Evolutionary conservation across 2,797 vertebrate species (phyloP), one percentile per base, ranked within the genome.

Genomic region (Podarcis lilfordi): DNA sequence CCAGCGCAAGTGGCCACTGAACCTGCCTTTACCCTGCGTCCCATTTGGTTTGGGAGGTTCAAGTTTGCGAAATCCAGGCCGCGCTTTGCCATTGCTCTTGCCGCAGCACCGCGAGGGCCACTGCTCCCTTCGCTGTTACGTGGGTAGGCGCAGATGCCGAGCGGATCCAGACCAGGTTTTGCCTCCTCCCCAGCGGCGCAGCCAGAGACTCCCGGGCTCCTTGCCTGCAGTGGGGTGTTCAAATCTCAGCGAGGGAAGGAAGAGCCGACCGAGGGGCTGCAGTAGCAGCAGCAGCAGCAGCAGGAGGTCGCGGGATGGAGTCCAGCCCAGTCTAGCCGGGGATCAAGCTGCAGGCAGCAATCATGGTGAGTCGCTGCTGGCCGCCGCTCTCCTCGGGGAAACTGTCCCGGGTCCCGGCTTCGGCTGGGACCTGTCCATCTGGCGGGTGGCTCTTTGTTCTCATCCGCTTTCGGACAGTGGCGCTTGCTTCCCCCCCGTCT

Each of bases 81-180:
- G 76, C 0, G 29, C 61, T 88, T 90, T 87, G 9, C 59, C 25
- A 3, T n/a, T 55, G 55, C 78, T 69, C 32, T 75, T 29, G 76
- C 35, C 2, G 79, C 74, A 19, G 72, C 75, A 23, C n/a, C 40
- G 40, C 32, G 23, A 3, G 50, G 19, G 68, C 64, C 35, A 10
- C 55, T 5, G 43, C n/a, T 76, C n/a, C 82, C 10, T 80, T 23
- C 68, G 19, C 68, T 29, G 13, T 43, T 1, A 35, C n/a, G 85
- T 74, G 68, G 69, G 89, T 55, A 55, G 81, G 77, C 55, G 86
- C 23, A 40, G 59, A n/a, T 3, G 88, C 88, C 4, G 40, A 80
- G 59, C 0, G 2, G 3, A 3, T 81, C 89, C 93, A 94, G 94
- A 83, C 95, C 94, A 91, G 94, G 82, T 95, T 96, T 96, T 96